Evolutionary conservation across 2,888 invertebrate species (phyloP), one percentile per base, ranked within the genome.

Genomic region (Uropetala carovei): DNA sequence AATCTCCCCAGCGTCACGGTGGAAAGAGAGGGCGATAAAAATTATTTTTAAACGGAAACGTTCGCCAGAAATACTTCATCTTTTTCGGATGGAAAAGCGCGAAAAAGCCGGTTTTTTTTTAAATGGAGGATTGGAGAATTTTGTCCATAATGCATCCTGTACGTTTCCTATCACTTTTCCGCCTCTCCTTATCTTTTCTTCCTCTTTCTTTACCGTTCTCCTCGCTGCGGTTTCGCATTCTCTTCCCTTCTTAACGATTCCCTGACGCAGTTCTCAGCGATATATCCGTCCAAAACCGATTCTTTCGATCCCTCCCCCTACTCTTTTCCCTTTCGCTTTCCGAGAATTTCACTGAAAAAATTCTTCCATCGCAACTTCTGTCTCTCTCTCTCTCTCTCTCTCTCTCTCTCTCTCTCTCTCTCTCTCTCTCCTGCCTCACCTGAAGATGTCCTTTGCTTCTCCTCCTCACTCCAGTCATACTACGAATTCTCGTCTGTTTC

Each of bases 1-100:
- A 3, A 27, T 27, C 11, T 27, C 75, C 10, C 27, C 75, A 22
- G 27, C 22, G 75, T 27, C 75, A 75, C 75, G 75, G 22, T 75
- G 27, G 11, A 75, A 11, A 22, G 75, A 27, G 75, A 75, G 75
- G 27, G 75, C 27, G 75, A 75, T 75, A 27, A 75, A 75, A 75
- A 22, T 75, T 75, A 75, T 75, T 75, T 75, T 75, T 75, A 75
- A 75, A 75, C 75, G 75, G 75, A 75, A 75, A 75, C 75, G 22
- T 22, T 75, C 27, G 22, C 75, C 75, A 22, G 75, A 75, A 75
- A 75, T 75, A 75, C 75, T 75, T 75, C 75, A 75, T 75, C 75
- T 75, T 75, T 75, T 27, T 11, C 22, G 75, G 75, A 27, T n/a
- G 27, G 27, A 75, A 75, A 75, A 75, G 75, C 75, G 2, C 22